phyloP scores from a whole-genome alignment of 2,888 invertebrate species.

The Galerucella nymphaeae region DNA sequence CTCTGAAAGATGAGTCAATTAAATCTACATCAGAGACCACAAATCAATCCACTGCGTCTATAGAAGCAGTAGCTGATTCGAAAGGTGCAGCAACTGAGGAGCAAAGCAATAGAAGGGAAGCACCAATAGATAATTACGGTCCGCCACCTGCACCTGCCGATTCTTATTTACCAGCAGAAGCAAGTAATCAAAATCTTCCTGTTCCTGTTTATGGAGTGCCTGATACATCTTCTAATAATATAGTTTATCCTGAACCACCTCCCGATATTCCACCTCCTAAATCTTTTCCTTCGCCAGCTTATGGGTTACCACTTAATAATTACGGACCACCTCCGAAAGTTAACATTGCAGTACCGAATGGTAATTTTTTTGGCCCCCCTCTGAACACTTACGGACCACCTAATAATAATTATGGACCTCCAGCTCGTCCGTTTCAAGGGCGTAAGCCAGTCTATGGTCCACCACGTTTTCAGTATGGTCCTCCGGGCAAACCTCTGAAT shows the following conservation, averaged over 20 bases:
- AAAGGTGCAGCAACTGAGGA: conserved; percentile 57
- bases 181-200: conserved; percentile 67
- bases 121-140: conserved; percentile 66
- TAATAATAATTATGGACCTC: conserved; percentile 43
- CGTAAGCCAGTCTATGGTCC: conserved; percentile 65
- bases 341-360: conserved; percentile 15
- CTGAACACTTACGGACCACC: conserved; percentile 25
- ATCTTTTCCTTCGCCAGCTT: conserved; percentile 46
- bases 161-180: conserved; percentile 58
- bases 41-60: conserved; percentile 35
- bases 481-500: conserved; percentile 56
- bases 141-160: conserved; percentile 68
- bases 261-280: conserved; percentile 64
- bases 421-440: not conserved
- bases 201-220: conserved; percentile 72
- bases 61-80: conserved; percentile 51
- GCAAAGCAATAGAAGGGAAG: conserved; percentile 60
- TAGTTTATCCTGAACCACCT: conserved; percentile 65
- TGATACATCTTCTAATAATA: conserved; percentile 63
- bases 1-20: conserved; percentile 48
- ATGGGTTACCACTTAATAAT: conserved; percentile 54
- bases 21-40: conserved; percentile 38
- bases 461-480: conserved; percentile 57
- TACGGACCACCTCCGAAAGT: conserved; percentile 24
- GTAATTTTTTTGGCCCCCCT: conserved; percentile 23